A percentile compares a stretch with the other conserved stretches of the same genome.
Evolutionary conservation across 2,888 invertebrate species (phyloP).

Genomic region (Latrodectus hesperus): DNA sequence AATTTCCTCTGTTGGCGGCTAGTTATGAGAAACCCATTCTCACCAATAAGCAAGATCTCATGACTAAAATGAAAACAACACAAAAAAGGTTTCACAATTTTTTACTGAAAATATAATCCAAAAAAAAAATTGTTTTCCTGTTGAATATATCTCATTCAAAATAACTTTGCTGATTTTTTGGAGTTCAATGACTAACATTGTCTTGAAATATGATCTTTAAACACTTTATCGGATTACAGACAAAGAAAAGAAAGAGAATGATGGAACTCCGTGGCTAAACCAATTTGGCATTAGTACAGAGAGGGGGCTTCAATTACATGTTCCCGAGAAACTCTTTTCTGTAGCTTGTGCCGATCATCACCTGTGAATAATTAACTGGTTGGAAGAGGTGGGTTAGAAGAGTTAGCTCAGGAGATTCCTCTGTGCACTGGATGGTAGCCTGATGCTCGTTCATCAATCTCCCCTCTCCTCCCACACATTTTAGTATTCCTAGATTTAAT

Average conservation of each 20-base stretch:
- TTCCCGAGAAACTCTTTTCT: constrained; percentile 34
- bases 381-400: constrained; percentile 40
- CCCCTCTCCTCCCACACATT: background rate
- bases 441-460: constrained; percentile 32
- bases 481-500: background rate
- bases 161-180: constrained; percentile 19
- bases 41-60: too few species aligned
- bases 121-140: background rate
- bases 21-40: too few species aligned
- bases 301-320: constrained; percentile 53
- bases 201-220: constrained; percentile 62
- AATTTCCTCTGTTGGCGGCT: too few species aligned
- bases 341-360: constrained; percentile 50
- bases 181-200: constrained; percentile 30
- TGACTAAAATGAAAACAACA: too few species aligned
- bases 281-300: constrained; percentile 50
- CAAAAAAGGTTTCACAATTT: too few species aligned
- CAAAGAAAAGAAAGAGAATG: constrained; percentile 52
- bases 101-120: too few species aligned
- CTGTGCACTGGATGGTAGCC: constrained; percentile 12
- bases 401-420: constrained; percentile 20
- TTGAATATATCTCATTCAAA: constrained; percentile 22
- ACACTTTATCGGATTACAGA: constrained; percentile 67
- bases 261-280: constrained; percentile 39
- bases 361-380: constrained; percentile 68